These are phyloP conservation scores for Porites australiensis DNA, from an alignment of 64 coral and sea anemone genomes.

Conservation along the genomic window DNA sequence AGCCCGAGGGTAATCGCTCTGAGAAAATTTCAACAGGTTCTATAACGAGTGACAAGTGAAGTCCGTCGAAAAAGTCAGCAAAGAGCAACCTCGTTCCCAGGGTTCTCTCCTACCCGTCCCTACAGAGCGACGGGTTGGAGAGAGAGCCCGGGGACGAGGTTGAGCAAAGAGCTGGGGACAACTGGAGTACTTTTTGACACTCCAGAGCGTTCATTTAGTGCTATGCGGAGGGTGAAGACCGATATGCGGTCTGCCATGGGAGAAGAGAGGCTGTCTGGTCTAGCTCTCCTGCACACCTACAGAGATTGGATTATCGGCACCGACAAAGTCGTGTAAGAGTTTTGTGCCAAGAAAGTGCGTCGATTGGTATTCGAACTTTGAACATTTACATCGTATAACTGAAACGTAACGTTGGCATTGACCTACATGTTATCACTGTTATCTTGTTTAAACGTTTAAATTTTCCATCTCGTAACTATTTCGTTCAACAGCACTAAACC, in stretches of 20 bases:
- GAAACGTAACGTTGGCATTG: no score
- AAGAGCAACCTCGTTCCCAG: no score
- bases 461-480: not conserved
- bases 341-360: not conserved
- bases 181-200: not conserved
- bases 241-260: not conserved
- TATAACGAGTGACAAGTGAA: no score
- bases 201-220: slow-evolving; percentile 2
- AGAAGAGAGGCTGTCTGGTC: not conserved
- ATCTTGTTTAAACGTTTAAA: not conserved
- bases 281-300: not conserved
- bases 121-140: no score
- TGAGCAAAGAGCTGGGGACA: no score
- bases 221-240: slow-evolving; percentile 10
- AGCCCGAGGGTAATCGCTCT: no score
- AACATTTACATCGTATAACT: no score
- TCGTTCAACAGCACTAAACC: not conserved
- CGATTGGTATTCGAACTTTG: slow-evolving; percentile 1
- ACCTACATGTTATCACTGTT: no score
- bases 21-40: no score
- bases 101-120: no score
- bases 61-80: no score
- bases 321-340: not conserved
- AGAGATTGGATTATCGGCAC: not conserved
- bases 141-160: no score